Evolutionary conservation across 1,140 invertebrate genomes (phyloP).

Genomic region (Pseudomyrmex flavicornis): DNA sequence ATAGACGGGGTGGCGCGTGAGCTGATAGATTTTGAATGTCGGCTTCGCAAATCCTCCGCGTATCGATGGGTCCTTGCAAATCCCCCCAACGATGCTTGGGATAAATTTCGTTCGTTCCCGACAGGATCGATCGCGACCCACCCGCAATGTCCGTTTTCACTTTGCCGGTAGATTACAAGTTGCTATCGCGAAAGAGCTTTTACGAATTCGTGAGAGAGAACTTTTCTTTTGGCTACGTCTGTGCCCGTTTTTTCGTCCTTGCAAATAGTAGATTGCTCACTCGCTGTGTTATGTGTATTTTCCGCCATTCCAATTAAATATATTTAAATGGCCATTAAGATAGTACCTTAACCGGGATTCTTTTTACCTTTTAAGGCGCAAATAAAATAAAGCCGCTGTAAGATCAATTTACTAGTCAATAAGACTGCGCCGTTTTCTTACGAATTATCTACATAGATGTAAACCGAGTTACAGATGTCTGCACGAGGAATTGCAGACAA

Average conservation of each 20-base stretch:
- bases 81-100: constrained; percentile 46
- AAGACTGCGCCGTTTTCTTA: not conserved
- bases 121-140: constrained; percentile 41
- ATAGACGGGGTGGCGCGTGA: constrained; percentile 42
- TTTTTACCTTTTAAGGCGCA: not conserved
- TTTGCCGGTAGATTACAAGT: constrained; percentile 55
- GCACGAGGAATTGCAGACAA: constrained; percentile 13
- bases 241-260: not conserved
- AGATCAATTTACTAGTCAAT: constrained; percentile 23
- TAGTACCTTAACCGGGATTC: no score
- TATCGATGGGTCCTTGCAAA: constrained; percentile 58
- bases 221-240: not conserved
- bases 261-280: not conserved
- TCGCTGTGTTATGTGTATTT: not conserved
- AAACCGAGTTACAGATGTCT: constrained; percentile 31
- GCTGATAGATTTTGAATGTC: constrained; percentile 58
- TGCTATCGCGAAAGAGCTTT: constrained; percentile 18
- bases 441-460: not conserved
- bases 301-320: not conserved
- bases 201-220: constrained; percentile 24
- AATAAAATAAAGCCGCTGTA: not conserved
- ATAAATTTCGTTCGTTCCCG: constrained; percentile 42
- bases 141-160: constrained; percentile 55
- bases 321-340: not conserved
- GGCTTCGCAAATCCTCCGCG: constrained; percentile 58